A percentile compares a stretch with the other conserved stretches of the same genome.
phyloP scores from a whole-genome alignment of 1,140 invertebrate species.

The Drosophila arizonae region DNA sequence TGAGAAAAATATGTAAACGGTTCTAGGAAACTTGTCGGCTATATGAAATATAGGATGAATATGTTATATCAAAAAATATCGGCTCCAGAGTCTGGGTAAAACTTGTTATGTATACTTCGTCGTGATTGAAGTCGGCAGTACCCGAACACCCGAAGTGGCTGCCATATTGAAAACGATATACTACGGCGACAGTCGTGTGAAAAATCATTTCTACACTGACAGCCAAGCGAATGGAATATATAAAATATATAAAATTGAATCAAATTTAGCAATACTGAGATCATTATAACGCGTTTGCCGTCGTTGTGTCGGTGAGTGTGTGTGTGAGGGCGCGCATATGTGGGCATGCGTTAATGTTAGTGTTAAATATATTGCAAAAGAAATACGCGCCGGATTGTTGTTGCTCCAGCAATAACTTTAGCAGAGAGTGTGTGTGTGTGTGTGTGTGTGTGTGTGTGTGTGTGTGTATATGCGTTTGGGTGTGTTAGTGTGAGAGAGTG shows the following conservation, averaged over 20 bases:
- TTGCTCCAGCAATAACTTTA: slow-evolving; percentile 13
- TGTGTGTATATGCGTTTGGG: background rate
- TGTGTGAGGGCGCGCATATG: background rate
- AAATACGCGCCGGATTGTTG: slow-evolving; percentile 28
- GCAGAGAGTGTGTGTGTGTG: too few species aligned
- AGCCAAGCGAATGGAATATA: background rate
- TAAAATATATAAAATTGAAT: background rate
- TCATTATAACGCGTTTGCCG: slow-evolving; percentile 23
- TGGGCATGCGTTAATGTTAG: slow-evolving; percentile 19
- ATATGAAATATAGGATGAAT: slow-evolving; percentile 2
- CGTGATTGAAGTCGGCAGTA: slow-evolving; percentile 17
- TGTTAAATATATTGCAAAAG: slow-evolving; percentile 31
- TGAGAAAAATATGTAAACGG: background rate
- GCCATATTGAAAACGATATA: slow-evolving; percentile 63
- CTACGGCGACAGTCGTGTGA: slow-evolving; percentile 47
- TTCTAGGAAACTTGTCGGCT: background rate
- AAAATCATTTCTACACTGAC: slow-evolving; percentile 41
- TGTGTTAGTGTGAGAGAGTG: background rate
- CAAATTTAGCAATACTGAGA: slow-evolving; percentile 12
- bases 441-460: too few species aligned
- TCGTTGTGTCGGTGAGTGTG: background rate
- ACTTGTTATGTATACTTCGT: slow-evolving; percentile 57
- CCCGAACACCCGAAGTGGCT: slow-evolving; percentile 47
- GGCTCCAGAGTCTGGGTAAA: slow-evolving; percentile 19
- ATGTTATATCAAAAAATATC: slow-evolving; percentile 24